Conservation (phyloP, 2,797 vertebrate genomes). For the Chanos chanos region DNA sequence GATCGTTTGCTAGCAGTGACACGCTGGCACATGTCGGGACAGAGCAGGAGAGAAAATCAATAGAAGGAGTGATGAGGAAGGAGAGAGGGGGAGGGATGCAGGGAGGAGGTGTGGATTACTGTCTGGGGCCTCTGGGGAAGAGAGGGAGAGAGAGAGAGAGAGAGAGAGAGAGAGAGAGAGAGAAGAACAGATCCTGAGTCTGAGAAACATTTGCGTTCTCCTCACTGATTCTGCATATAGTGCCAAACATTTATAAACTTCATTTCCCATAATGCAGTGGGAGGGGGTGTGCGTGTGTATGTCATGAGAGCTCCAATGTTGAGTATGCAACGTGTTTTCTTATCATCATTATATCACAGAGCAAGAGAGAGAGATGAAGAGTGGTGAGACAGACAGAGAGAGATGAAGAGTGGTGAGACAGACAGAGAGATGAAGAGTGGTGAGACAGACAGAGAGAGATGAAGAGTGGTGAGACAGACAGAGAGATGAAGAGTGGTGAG, state of each 20-base stretch:
- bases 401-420: constrained; percentile 75
- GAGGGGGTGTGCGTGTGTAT: too few species aligned
- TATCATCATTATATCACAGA: too few species aligned
- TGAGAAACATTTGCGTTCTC: too few species aligned
- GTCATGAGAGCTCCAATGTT: too few species aligned
- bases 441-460: too few species aligned
- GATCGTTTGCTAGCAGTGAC: constrained; percentile 28
- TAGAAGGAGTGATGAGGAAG: constrained; percentile 81
- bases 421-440: constrained; percentile 80
- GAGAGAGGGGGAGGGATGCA: constrained; percentile 57
- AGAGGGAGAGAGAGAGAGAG: constrained; percentile 52
- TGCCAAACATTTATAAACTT: too few species aligned
- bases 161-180: constrained; percentile 36
- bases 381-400: constrained; percentile 30
- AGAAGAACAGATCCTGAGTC: too few species aligned
- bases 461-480: constrained; percentile 71
- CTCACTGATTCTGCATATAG: too few species aligned
- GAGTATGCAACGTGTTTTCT: too few species aligned
- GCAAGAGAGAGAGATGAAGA: too few species aligned
- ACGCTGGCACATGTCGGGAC: constrained; percentile 15
- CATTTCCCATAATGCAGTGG: too few species aligned
- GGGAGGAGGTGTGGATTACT: constrained; percentile 77
- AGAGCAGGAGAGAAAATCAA: constrained; percentile 72
- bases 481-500: constrained; percentile 49
- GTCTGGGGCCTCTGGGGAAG: constrained; percentile 76